A percentile compares a stretch with the other conserved stretches of the same genome.
These are phyloP conservation scores for Aporophyla lueneburgensis DNA, from an alignment of 2,888 invertebrate species.

Conservation along the genomic window DNA sequence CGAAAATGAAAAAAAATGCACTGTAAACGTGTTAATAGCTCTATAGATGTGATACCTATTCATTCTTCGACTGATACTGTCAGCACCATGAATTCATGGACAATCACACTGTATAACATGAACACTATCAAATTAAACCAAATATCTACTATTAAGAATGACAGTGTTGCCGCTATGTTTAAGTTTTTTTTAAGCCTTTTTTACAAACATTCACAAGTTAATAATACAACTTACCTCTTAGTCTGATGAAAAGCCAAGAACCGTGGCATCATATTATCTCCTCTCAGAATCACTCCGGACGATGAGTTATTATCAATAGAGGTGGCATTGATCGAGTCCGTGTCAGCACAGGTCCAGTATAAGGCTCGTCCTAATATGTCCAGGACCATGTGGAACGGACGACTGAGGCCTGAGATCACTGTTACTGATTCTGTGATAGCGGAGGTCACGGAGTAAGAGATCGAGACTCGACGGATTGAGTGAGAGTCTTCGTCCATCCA, in stretches of 20 bases:
- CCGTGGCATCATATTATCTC: slow-evolving; percentile 95
- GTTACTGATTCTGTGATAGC: slow-evolving; percentile 82
- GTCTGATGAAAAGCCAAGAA: slow-evolving; percentile 96
- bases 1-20: too few species aligned
- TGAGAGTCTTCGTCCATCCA: slow-evolving; percentile 95
- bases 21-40: background rate
- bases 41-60: background rate
- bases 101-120: background rate
- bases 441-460: slow-evolving; percentile 83
- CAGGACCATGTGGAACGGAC: slow-evolving; percentile 96
- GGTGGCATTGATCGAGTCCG: slow-evolving; percentile 97
- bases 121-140: background rate
- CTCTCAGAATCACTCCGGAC: slow-evolving; percentile 93
- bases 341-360: slow-evolving; percentile 96
- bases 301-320: slow-evolving; percentile 92
- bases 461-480: slow-evolving; percentile 92
- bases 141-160: background rate
- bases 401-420: slow-evolving; percentile 91
- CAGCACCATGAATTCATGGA: background rate
- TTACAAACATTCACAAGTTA: background rate
- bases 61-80: background rate
- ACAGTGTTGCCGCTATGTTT: background rate
- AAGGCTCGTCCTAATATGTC: slow-evolving; percentile 96
- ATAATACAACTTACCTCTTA: slow-evolving; percentile 90
- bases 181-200: background rate